Conservation (phyloP, 1,140 invertebrate species). For the Diachasma alloeum region DNA sequence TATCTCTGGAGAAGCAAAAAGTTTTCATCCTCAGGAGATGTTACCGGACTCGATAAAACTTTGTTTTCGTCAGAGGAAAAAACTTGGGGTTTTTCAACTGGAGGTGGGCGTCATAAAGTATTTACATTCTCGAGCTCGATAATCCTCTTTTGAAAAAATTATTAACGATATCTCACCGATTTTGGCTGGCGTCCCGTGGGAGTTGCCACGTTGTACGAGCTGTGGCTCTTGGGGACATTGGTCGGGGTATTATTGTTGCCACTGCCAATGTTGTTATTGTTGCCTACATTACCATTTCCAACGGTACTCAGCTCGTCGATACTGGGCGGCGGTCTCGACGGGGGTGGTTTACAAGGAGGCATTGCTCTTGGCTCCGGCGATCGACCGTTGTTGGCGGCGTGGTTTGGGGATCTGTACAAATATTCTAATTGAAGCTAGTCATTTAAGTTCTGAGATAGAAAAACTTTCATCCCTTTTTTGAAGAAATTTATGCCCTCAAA, state of each 20-base stretch:
- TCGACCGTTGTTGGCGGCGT: constrained; percentile 48
- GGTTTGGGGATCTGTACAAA: constrained; percentile 50
- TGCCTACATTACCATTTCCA: constrained; percentile 35
- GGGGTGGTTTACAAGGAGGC: constrained; percentile 55
- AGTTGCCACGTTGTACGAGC: constrained; percentile 49
- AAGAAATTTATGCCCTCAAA: too few relatives aligned
- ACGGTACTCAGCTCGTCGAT: constrained; percentile 43
- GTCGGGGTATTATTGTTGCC: constrained; percentile 41
- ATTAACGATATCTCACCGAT: constrained; percentile 39
- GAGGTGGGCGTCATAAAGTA: not conserved
- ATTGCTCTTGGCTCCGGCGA: constrained; percentile 45
- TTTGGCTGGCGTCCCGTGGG: constrained; percentile 51
- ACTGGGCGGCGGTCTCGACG: constrained; percentile 50
- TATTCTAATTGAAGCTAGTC: too few relatives aligned
- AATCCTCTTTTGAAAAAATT: not conserved
- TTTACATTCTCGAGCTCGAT: not conserved
- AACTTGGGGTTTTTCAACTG: not conserved
- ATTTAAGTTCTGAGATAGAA: too few relatives aligned
- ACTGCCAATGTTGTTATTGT: constrained; percentile 37
- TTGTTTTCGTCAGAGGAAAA: not conserved
- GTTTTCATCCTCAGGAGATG: not conserved
- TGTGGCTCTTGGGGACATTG: constrained; percentile 54
- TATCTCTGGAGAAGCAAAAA: not conserved
- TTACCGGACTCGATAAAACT: not conserved
- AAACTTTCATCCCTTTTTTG: too few relatives aligned